Base-by-base conservation (phyloP, 2,888 invertebrate species). In the Drosophila pseudotakahashii region DNA sequence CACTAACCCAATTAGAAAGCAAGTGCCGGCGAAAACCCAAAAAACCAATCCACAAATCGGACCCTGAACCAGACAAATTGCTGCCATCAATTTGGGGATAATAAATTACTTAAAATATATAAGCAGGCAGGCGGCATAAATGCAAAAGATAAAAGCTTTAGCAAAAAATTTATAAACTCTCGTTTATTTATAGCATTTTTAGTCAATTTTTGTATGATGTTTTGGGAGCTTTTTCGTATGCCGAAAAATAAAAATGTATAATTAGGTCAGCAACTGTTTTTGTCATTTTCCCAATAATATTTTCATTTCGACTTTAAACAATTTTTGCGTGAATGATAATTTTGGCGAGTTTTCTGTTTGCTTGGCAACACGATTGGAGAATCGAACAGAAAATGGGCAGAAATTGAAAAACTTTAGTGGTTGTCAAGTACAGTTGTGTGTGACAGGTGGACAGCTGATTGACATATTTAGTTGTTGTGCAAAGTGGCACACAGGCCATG, bases 261-360 rank as follows among this genome's bases (percentile, higher is more conserved):
- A 89, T 89, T 84, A 71, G 89, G 84, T 89, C 84, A 84, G 71
- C 88, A 86, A 86, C 87, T 89, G 84, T 74, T 89, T 84, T 88
- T 79, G 87, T 83, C 89, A 89, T 71, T 88, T 88, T 89, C 76
- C 69, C 64, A 59, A 73, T 81, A 44, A 70, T 64, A 67, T 75
- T 68, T 72, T 42, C 60, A 54, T 48, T 52, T 60, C 58, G 36
- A 19, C 53, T 53, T 66, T 45, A 37, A 62, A 47, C 47, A 45
- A 45, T 34, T 61, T 51, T 63, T 67, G 48, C 23, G 37, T 67
- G 70, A 47, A 45, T 55, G 70, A 70, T 47, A 42, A 55, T 41
- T 66, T 53, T 34, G 45, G 16, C 42, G 39, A n/a, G 32, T 60
- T 30, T 54, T 30, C 64, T 13, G 19, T 16, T 30, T 58, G 82